A percentile compares a stretch with the other conserved stretches of the same genome.
These are phyloP conservation scores for Porphyrio hochstetteri DNA, from an alignment of 2,113 vertebrate genomes.

Conservation along the genomic window DNA sequence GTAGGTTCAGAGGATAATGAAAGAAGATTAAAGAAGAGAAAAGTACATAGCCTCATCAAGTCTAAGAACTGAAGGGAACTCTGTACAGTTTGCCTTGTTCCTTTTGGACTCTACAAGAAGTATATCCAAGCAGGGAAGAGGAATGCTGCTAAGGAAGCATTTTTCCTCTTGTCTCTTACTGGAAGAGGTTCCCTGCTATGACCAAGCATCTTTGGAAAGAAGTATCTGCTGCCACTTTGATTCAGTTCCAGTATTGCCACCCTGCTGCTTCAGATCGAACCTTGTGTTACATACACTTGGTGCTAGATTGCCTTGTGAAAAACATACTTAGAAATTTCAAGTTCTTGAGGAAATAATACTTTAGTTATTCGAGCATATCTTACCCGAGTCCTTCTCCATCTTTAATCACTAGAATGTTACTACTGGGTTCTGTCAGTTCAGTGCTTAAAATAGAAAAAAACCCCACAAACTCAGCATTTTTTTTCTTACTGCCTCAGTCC, in stretches of 20 bases:
- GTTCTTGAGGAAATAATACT: neutral
- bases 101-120: neutral
- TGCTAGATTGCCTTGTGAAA: neutral
- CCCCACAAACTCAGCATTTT: rapidly evolving
- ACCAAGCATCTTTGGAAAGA: neutral
- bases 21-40: neutral
- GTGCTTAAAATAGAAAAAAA: neutral
- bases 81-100: neutral
- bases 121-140: neutral
- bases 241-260: neutral
- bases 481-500: neutral
- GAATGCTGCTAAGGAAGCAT: neutral
- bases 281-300: neutral
- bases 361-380: neutral
- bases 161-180: neutral
- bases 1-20: neutral
- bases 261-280: neutral
- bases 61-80: neutral
- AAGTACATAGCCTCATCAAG: neutral
- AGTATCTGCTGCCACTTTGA: neutral
- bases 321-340: neutral
- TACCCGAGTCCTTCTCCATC: neutral
- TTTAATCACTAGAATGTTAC: neutral
- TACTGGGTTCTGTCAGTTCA: neutral
- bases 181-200: neutral